Evolutionary conservation across 2,888 invertebrate genomes (phyloP).

Genomic region (Philereme vetulata): DNA sequence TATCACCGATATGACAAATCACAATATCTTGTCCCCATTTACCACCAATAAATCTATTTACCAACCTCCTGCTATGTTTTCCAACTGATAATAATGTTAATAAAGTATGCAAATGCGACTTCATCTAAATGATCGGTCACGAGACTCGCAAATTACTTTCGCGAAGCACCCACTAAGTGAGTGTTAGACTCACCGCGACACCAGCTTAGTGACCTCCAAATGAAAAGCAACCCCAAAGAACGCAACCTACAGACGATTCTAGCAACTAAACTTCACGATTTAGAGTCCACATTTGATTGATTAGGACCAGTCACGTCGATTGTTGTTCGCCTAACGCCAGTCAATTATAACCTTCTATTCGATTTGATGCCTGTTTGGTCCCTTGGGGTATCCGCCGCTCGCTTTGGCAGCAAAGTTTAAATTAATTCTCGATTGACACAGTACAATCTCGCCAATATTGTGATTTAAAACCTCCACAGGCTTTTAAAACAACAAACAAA

Average conservation of each 20-base stretch:
- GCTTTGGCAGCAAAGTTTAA: slow-evolving; percentile 78
- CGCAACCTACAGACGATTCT: slow-evolving; percentile 35
- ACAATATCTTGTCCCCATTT: slow-evolving; percentile 49
- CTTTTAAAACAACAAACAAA: slow-evolving; percentile 53
- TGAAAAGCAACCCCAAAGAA: slow-evolving; percentile 48
- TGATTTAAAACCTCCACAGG: slow-evolving; percentile 66
- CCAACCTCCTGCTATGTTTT: slow-evolving; percentile 53
- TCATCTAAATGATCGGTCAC: slow-evolving; percentile 67
- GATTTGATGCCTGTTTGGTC: slow-evolving; percentile 76
- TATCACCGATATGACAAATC: slow-evolving; percentile 49
- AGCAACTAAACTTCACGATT: slow-evolving; percentile 36
- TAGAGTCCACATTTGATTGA: slow-evolving; percentile 63
- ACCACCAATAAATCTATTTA: slow-evolving; percentile 61
- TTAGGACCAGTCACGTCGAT: slow-evolving; percentile 50
- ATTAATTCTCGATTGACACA: slow-evolving; percentile 80
- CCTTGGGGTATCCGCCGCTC: slow-evolving; percentile 68
- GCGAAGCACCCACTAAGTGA: slow-evolving; percentile 69
- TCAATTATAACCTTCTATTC: slow-evolving; percentile 80
- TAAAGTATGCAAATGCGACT: slow-evolving; percentile 65
- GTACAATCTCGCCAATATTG: slow-evolving; percentile 66
- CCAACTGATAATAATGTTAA: slow-evolving; percentile 59
- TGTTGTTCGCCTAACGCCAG: slow-evolving; percentile 66
- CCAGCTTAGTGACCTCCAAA: slow-evolving; percentile 46
- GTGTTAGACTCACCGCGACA: slow-evolving; percentile 62
- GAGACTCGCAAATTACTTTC: slow-evolving; percentile 68